Base-by-base conservation (phyloP, 2,888 invertebrate genomes). In the Nysson spinosus region DNA sequence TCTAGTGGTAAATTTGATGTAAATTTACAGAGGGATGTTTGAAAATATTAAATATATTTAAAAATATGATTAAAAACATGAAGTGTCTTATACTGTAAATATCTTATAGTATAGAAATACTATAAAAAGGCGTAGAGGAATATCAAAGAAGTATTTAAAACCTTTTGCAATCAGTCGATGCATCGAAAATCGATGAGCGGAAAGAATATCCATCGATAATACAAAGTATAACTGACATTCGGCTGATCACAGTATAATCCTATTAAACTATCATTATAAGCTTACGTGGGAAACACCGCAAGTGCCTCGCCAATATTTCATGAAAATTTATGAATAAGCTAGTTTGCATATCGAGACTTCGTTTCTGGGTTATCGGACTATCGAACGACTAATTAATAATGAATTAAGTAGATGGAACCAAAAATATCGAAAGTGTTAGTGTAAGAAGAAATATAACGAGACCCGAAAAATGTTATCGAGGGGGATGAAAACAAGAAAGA, bases 231-330 rank as follows among this genome's bases (percentile, higher is more conserved):
- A 83, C 81, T 83, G 84, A 85, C 84, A 78, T 78, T 79, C 77
- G 82, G 81, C 80, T 80, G 82, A 82, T 82, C 80, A 71, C 54
- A 20, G 4, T 63, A 70, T 85, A 85, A 85, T 85, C 84, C 83
- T 77, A 79, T 85, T 81, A 81, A 83, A 74, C 77, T 80, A 80
- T 82, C 80, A 67, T 85, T 83, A 79, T 82, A 73, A 82, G 83
- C 80, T 81, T 80, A 78, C 52, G 42, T 50, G 30, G 49, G 85
- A 86, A 85, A 75, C 83, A 79, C 78, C 62, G 55, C 80, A 85
- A 86, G 83, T 86, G 83, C 79, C n/a, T 47, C 19, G 60, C 65
- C 71, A 69, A 80, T 78, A 78, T 80, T 80, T 77, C 74, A 77
- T 80, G 68, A 79, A 79, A 84, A 82, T 82, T 72, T 77, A 71